phyloP scores from a whole-genome alignment of 2,113 vertebrate species.

The Campylomormyrus tamandua region DNA sequence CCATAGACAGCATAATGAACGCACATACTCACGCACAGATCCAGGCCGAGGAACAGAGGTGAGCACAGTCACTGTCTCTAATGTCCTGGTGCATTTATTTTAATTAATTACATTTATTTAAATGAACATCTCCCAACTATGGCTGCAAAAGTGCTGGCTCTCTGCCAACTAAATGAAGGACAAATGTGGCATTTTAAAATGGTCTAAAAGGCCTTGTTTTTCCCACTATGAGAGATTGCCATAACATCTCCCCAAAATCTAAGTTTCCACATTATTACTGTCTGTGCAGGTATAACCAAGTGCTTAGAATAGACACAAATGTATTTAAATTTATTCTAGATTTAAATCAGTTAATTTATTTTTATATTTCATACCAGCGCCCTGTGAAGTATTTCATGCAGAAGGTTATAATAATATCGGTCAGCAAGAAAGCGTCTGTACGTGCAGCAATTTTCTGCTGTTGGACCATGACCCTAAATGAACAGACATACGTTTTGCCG shows the following conservation, averaged over 20 bases:
- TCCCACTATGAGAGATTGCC: background rate
- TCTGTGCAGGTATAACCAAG: background rate
- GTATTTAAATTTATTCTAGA: constrained; percentile 3
- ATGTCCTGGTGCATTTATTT: background rate
- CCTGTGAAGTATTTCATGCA: background rate
- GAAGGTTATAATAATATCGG: background rate
- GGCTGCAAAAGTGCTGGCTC: background rate
- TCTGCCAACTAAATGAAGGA: background rate
- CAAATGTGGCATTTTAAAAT: background rate
- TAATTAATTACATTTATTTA: background rate
- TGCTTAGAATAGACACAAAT: background rate
- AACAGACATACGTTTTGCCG: background rate
- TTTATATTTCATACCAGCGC: background rate
- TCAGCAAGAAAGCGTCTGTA: background rate
- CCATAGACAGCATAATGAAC: background rate
- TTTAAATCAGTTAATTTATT: constrained; percentile 2
- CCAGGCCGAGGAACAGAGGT: background rate
- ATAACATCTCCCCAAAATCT: background rate
- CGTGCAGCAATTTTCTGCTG: background rate
- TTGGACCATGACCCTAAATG: background rate
- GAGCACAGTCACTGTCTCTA: background rate
- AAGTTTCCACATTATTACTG: background rate
- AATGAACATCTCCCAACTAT: background rate
- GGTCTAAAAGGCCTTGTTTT: background rate
- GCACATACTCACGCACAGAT: background rate